These are phyloP conservation scores for Drosophila subquinaria DNA, from an alignment of 2,888 invertebrate genomes.

Conservation along the genomic window DNA sequence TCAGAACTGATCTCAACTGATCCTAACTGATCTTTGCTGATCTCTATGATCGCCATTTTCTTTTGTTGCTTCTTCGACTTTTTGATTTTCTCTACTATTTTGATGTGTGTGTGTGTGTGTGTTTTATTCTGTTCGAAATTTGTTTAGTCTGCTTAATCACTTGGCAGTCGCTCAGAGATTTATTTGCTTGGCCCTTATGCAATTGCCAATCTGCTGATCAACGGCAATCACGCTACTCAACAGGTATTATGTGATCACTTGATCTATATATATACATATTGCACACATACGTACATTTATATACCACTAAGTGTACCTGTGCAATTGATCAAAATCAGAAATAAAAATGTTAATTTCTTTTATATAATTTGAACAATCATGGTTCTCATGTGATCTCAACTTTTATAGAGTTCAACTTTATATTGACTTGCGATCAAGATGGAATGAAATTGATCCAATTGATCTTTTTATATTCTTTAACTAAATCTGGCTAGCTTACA, in stretches of 20 bases:
- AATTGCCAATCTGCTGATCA: constrained; percentile 61
- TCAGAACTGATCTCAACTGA: background rate
- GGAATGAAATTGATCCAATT: too few relatives aligned
- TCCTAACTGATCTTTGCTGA: background rate
- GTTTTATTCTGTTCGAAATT: constrained; percentile 4
- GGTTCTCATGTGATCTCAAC: background rate
- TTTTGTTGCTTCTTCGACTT: background rate
- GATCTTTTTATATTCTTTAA: too few relatives aligned
- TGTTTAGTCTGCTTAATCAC: constrained; percentile 44
- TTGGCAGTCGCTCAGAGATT: constrained; percentile 46
- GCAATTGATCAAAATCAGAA: background rate
- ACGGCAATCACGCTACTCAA: constrained; percentile 53
- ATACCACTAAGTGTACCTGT: background rate
- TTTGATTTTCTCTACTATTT: background rate
- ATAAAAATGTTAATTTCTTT: background rate
- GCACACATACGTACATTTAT: background rate
- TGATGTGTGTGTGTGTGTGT: background rate
- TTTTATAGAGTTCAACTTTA: background rate
- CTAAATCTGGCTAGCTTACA: background rate
- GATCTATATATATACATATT: constrained; percentile 6
- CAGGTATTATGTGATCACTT: constrained; percentile 52
- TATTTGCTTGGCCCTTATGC: constrained; percentile 49
- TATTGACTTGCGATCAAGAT: too few relatives aligned
- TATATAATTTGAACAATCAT: background rate
- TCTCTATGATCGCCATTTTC: constrained; percentile 19